Base-by-base conservation (phyloP, 2,797 vertebrate species). In the Chelidonichthys spinosus region DNA sequence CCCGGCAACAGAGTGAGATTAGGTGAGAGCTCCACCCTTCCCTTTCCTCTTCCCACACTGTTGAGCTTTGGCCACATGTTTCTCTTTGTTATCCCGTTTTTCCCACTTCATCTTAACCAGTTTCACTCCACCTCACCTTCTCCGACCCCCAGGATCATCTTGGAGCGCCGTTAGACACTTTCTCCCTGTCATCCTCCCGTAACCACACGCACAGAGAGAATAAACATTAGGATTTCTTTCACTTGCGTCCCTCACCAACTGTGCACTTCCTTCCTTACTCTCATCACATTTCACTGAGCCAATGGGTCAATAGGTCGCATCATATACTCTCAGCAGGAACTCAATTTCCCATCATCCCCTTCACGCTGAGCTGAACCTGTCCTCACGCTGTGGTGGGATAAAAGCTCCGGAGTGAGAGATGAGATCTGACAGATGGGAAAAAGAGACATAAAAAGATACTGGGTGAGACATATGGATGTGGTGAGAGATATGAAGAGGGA, bases 281-380 rank as follows among this genome's bases (percentile, higher is more conserved):
- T 79, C 56, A 69, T 61, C 11, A 0, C 68, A 69, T 73, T 72
- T 78, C 64, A 63, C 68, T 32, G 17, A 64, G 69, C 56, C 59
- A 74, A 67, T 9, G 62, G 85, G 87, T 85, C 84, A 87, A 61
- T 15, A 72, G 86, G 83, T 92, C 83, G 68, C 74, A 40, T 79
- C 73, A 69, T 73, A 67, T 50, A 36, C 32, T 78, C 79, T 69
- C 81, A 72, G 78, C 69, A 2, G 81, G 84, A 86, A 90, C 81
- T 90, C 86, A 63, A 83, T 91, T 89, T 90, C 86, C 92, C 85
- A 89, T 86, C 87, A 86, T 87, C 77, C 87, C 87, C 76, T 79
- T 89, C 90, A 87, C 2, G 49, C 91, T 86, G 89, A 77, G 87
- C 56, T 42, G 18, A 82, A 82, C 65, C 80, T 76, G 60, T 89